Percentiles rank a stretch among this genome's conserved stretches.
phyloP scores from a whole-genome alignment of 2,888 invertebrate species.

The Julus scandinavius region DNA sequence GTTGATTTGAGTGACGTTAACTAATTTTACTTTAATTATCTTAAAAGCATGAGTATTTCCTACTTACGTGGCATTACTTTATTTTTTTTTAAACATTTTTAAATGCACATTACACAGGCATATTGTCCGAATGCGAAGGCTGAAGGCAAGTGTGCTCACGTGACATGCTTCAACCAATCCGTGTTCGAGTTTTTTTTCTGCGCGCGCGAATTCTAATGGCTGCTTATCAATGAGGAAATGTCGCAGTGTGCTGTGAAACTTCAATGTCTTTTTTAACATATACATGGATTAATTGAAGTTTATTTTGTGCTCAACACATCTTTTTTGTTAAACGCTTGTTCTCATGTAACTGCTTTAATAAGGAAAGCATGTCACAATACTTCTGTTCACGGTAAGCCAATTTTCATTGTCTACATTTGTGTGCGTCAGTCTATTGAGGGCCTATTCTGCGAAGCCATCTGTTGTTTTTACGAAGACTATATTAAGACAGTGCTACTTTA shows the following conservation, averaged over 20 bases:
- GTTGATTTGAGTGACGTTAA: no score
- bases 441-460: not conserved
- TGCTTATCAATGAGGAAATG: constrained; percentile 27
- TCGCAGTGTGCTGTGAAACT: not conserved
- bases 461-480: not conserved
- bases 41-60: no score
- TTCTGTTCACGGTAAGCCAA: constrained; percentile 43
- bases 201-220: constrained; percentile 32
- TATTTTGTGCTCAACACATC: not conserved
- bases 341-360: not conserved
- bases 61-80: no score
- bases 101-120: not conserved
- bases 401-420: not conserved
- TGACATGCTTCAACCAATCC: not conserved
- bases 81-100: no score
- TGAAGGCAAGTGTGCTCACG: not conserved
- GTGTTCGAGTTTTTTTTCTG: not conserved
- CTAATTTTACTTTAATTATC: no score
- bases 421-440: not conserved
- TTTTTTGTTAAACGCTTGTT: not conserved
- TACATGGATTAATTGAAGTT: not conserved
- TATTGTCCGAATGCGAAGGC: not conserved
- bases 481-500: not conserved
- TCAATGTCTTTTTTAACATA: not conserved
- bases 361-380: constrained; percentile 40